These are phyloP conservation scores for Heliconius charithonia DNA, from an alignment of 2,888 invertebrate species.

Conservation along the genomic window DNA sequence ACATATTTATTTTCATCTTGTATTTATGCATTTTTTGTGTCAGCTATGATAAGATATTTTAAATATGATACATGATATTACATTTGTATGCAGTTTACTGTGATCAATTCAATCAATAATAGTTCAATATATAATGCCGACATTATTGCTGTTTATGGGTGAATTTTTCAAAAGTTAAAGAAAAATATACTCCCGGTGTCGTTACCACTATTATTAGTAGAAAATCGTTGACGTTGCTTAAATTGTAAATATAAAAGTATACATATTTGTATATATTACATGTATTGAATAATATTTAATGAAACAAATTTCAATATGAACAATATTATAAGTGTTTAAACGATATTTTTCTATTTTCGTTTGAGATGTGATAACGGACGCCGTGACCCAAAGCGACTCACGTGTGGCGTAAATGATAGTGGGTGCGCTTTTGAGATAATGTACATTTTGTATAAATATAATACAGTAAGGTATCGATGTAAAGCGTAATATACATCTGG, in stretches of 20 bases:
- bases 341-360: background rate
- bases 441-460: slow-evolving; percentile 81
- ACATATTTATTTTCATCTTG: background rate
- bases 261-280: slow-evolving; percentile 5
- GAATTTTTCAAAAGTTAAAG: slow-evolving; percentile 1
- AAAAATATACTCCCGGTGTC: slow-evolving; percentile 1
- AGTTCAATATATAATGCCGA: slow-evolving; percentile 24
- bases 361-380: slow-evolving; percentile 18
- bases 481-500: slow-evolving; percentile 64
- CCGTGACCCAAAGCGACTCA: slow-evolving; percentile 3
- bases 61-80: background rate
- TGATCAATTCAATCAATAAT: slow-evolving; percentile 40
- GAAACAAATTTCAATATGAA: slow-evolving; percentile 18
- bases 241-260: slow-evolving; percentile 14
- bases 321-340: slow-evolving; percentile 2
- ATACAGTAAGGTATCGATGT: slow-evolving; percentile 77
- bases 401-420: slow-evolving; percentile 51
- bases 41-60: slow-evolving; percentile 9
- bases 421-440: slow-evolving; percentile 78
- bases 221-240: slow-evolving; percentile 6
- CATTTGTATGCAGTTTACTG: slow-evolving; percentile 40
- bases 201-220: slow-evolving; percentile 7
- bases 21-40: slow-evolving; percentile 6
- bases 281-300: slow-evolving; percentile 11
- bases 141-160: slow-evolving; percentile 23